Evolutionary conservation across 2,888 invertebrate genomes (phyloP).

Genomic region (Lochmaea crataegi): DNA sequence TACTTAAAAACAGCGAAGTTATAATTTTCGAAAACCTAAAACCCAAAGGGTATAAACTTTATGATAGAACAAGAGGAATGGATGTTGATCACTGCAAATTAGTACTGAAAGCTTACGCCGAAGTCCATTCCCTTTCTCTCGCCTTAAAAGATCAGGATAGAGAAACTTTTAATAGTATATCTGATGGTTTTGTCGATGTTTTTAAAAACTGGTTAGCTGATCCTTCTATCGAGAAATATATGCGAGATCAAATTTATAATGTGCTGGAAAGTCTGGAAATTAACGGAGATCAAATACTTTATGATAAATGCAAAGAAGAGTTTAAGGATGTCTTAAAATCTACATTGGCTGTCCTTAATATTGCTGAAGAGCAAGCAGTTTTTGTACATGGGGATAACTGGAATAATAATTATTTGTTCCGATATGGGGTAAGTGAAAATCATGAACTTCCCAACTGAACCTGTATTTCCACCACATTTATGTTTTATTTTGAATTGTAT

Average conservation of each 20-base stretch:
- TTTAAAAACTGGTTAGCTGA: neutral
- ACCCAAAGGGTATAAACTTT: neutral
- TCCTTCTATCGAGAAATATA: neutral
- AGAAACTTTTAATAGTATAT: neutral
- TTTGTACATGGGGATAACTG: conserved; percentile 19
- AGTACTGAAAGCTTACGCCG: conserved; percentile 12
- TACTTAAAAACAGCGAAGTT: conserved; percentile 1
- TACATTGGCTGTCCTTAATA: neutral
- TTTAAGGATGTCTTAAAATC: neutral
- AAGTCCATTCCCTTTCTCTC: conserved; percentile 13
- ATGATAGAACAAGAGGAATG: neutral
- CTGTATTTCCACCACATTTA: too few relatives aligned
- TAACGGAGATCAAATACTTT: neutral
- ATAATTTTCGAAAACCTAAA: conserved; percentile 11
- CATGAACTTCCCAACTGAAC: too few relatives aligned
- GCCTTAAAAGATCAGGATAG: conserved; percentile 16
- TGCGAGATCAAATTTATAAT: neutral
- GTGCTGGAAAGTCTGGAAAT: conserved; percentile 1
- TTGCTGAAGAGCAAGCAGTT: neutral
- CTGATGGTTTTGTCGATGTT: conserved; percentile 1
- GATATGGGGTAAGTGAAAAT: conserved; percentile 11
- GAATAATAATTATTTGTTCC: conserved; percentile 23
- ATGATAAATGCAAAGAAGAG: neutral
- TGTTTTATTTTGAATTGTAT: too few relatives aligned
- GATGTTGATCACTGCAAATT: conserved; percentile 3